phyloP scores from a whole-genome alignment of 2,888 invertebrate genomes.

The Drosophila hawaiiensis region DNA sequence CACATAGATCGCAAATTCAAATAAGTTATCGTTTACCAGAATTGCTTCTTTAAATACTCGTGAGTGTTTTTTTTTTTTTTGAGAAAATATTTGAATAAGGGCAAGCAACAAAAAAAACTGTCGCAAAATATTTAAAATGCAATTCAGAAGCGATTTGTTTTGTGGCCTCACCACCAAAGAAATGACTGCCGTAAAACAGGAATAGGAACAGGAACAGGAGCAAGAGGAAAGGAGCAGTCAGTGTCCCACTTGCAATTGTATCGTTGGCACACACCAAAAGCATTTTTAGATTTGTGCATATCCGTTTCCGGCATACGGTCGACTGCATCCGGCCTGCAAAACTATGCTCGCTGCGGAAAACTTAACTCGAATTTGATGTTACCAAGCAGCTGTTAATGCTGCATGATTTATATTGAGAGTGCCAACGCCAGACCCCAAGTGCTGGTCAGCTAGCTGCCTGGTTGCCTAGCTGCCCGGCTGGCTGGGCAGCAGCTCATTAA shows the following conservation, averaged over 20 bases:
- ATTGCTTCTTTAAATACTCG: neutral
- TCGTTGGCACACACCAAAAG: constrained; percentile 50
- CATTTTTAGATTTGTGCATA: constrained; percentile 59
- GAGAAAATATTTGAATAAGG: neutral
- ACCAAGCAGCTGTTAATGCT: constrained; percentile 83
- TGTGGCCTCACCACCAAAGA: constrained; percentile 35
- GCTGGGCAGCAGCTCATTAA: constrained; percentile 61
- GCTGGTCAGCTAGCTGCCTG: constrained; percentile 30
- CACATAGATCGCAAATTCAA: neutral
- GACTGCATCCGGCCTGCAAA: constrained; percentile 40
- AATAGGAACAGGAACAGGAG: neutral
- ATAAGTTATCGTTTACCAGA: neutral
- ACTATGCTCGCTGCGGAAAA: constrained; percentile 65
- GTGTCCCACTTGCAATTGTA: constrained; percentile 53
- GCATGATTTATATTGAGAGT: constrained; percentile 78
- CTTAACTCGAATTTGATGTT: constrained; percentile 81
- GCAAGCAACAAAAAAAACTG: constrained; percentile 4
- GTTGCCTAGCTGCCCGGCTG: neutral
- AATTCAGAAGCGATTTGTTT: constrained; percentile 77
- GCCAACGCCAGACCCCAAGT: constrained; percentile 42
- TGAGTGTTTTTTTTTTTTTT: neutral
- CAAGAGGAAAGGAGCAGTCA: constrained; percentile 3
- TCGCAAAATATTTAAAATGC: constrained; percentile 75
- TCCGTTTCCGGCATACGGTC: constrained; percentile 58
- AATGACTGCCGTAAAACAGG: neutral